These are phyloP conservation scores for Gadus macrocephalus DNA, from an alignment of 2,113 vertebrate species.

Conservation along the genomic window DNA sequence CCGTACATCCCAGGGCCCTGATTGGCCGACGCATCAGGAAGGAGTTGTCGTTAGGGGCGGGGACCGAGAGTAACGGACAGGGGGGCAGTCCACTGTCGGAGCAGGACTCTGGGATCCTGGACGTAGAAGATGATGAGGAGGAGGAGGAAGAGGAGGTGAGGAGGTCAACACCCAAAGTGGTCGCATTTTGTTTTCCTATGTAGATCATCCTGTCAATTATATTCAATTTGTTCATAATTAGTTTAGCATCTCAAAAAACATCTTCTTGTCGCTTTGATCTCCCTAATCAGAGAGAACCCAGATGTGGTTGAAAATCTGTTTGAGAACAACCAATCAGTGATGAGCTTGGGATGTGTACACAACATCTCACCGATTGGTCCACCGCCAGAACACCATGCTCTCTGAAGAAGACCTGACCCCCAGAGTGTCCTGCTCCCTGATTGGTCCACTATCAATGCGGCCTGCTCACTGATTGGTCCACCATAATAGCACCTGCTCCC, in stretches of 20 bases:
- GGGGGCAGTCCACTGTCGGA: constrained; percentile 82
- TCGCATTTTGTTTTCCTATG: no score
- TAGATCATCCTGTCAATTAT: background rate
- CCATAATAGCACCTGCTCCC: no score
- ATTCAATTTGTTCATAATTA: background rate
- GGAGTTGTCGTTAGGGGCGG: constrained; percentile 52
- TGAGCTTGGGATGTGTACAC: no score
- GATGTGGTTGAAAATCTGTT: background rate
- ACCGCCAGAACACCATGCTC: no score
- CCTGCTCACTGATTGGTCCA: no score
- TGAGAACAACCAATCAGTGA: background rate
- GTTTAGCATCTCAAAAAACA: no score
- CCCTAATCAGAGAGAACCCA: background rate
- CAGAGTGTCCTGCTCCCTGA: no score
- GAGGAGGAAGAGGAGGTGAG: constrained; percentile 58
- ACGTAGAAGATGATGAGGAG: constrained; percentile 89
- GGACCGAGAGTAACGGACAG: constrained; percentile 72
- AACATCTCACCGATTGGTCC: no score
- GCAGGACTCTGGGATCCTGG: constrained; percentile 89
- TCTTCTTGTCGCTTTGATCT: no score
- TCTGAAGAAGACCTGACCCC: no score
- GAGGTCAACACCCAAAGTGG: background rate
- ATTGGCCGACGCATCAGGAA: constrained; percentile 76
- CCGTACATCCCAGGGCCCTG: constrained; percentile 74
- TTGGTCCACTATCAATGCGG: no score